These are phyloP conservation scores for Jacana jacana DNA, from an alignment of 2,113 vertebrate genomes.

Conservation along the genomic window DNA sequence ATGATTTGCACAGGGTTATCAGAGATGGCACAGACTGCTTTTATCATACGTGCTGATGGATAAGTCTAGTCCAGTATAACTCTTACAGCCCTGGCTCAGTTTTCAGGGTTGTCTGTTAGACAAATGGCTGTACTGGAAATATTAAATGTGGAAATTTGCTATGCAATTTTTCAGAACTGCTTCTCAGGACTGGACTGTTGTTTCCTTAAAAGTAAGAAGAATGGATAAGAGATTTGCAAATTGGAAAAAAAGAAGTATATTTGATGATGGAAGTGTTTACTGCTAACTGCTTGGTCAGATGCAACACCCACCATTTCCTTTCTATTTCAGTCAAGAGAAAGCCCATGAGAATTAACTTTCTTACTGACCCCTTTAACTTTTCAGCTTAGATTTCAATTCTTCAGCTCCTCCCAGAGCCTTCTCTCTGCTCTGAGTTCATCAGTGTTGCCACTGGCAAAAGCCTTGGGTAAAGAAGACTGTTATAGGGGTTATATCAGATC, in stretches of 20 bases:
- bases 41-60: not conserved
- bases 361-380: not conserved
- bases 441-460: not conserved
- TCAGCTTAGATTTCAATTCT: not conserved
- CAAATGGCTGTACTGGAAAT: not conserved
- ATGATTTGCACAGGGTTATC: not conserved
- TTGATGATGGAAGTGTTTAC: slow-evolving; percentile 9
- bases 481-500: not conserved
- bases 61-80: not conserved
- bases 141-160: slow-evolving; percentile 21
- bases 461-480: not conserved
- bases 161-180: not conserved
- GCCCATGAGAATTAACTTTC: not conserved
- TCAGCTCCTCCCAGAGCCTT: not conserved
- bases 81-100: not conserved
- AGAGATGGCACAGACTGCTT: not conserved
- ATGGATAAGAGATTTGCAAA: slow-evolving; percentile 3
- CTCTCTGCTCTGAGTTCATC: not conserved
- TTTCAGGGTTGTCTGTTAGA: not conserved
- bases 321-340: not conserved
- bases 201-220: slow-evolving; percentile 56
- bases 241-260: not conserved
- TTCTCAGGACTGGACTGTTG: not conserved
- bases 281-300: slow-evolving; percentile 27
- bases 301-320: slow-evolving; percentile 43